phyloP scores from a whole-genome alignment of 2,888 invertebrate genomes.

The Microctonus aethiopoides region DNA sequence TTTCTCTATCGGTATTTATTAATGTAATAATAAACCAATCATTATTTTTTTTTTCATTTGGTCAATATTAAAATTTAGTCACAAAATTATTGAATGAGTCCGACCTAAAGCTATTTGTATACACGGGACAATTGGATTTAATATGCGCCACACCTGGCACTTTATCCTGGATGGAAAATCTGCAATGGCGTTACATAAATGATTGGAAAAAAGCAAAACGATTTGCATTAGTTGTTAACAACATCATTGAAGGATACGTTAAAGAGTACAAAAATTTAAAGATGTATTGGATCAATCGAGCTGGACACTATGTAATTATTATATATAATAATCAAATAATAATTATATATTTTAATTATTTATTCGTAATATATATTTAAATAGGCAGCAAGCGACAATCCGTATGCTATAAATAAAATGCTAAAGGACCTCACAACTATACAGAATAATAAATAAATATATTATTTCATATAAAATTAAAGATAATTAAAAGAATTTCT shows the following conservation, averaged over 20 bases:
- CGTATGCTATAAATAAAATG: constrained; percentile 75
- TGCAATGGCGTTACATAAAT: constrained; percentile 74
- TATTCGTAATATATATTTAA: too few species aligned
- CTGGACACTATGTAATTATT: constrained; percentile 77
- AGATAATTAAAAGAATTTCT: too few species aligned
- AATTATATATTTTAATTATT: not conserved
- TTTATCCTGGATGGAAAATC: constrained; percentile 78
- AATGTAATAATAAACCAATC: constrained; percentile 46
- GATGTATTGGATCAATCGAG: constrained; percentile 82
- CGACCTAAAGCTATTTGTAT: constrained; percentile 75
- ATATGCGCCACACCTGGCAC: constrained; percentile 86
- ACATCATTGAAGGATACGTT: constrained; percentile 78
- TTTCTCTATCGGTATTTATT: too few species aligned
- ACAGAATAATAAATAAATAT: too few species aligned
- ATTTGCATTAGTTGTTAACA: constrained; percentile 71
- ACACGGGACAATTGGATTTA: constrained; percentile 85
- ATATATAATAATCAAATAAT: not conserved
- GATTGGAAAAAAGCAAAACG: constrained; percentile 72
- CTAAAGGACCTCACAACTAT: constrained; percentile 69
- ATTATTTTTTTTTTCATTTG: not conserved
- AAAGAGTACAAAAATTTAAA: constrained; percentile 77
- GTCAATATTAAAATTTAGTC: constrained; percentile 66
- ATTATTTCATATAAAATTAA: too few species aligned
- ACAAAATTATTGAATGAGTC: constrained; percentile 77
- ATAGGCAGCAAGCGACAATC: constrained; percentile 72